Conservation (phyloP, 1,140 invertebrate species). For the Hestina assimilis region DNA sequence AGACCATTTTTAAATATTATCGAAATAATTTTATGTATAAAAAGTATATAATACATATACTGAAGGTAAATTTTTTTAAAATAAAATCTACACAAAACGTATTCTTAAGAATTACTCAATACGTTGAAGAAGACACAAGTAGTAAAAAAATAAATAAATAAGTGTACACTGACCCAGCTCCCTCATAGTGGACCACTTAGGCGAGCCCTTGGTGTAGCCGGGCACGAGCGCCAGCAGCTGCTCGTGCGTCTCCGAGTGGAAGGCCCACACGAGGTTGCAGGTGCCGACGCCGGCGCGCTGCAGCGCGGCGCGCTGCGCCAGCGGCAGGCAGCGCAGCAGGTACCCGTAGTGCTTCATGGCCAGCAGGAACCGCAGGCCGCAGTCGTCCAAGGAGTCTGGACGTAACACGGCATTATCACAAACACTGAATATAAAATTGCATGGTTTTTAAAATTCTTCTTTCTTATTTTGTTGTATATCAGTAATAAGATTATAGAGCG, state of each 20-base stretch:
- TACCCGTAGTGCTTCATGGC: conserved; percentile 99
- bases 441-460: neutral
- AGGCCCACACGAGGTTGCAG: conserved; percentile 98
- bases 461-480: no score
- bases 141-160: neutral
- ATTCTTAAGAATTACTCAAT: no score
- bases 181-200: conserved; percentile 94
- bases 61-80: no score
- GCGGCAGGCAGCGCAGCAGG: conserved; percentile 92
- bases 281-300: conserved; percentile 94
- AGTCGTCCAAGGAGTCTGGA: conserved; percentile 95
- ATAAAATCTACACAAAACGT: no score
- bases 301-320: conserved; percentile 91
- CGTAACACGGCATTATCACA: neutral
- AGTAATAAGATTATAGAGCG: no score
- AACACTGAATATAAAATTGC: neutral
- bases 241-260: conserved; percentile 98
- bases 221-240: conserved; percentile 95
- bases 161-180: conserved; percentile 82
- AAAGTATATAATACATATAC: no score
- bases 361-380: conserved; percentile 96
- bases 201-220: conserved; percentile 88
- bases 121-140: no score
- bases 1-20: no score
- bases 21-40: no score